Evolutionary conservation across 1,140 invertebrate species (phyloP).

Genomic region (Leptinotarsa texana): DNA sequence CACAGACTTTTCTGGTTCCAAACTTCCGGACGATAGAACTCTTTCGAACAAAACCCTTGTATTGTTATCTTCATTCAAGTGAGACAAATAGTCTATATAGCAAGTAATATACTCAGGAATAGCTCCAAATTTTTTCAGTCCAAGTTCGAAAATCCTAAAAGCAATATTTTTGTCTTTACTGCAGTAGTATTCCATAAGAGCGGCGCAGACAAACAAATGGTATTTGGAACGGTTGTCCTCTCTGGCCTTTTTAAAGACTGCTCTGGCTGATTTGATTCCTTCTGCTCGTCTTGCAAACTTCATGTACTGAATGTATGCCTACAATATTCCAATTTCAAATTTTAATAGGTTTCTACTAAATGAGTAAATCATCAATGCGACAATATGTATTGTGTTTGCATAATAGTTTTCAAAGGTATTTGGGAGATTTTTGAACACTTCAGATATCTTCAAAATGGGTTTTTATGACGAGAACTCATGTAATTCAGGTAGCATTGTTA

Average conservation of each 20-base stretch:
- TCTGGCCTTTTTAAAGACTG: conserved; percentile 92
- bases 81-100: conserved; percentile 97
- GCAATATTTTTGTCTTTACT: conserved; percentile 99
- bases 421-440: too few species aligned
- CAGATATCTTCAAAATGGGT: too few species aligned
- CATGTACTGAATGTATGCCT: conserved; percentile 99
- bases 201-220: conserved; percentile 95
- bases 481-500: too few species aligned
- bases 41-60: conserved; percentile 96
- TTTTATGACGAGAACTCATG: too few species aligned
- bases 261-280: conserved; percentile 94
- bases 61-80: conserved; percentile 99
- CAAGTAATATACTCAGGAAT: conserved; percentile 93
- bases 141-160: conserved; percentile 97
- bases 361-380: too few species aligned
- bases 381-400: too few species aligned
- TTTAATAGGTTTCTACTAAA: too few species aligned
- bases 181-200: conserved; percentile 99
- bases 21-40: conserved; percentile 89
- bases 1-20: conserved; percentile 91
- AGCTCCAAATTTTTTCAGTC: conserved; percentile 93
- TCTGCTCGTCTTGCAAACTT: conserved; percentile 96
- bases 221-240: conserved; percentile 86
- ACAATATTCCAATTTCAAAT: conserved; percentile 39
- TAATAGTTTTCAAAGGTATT: too few species aligned